Evolutionary conservation across 2,888 invertebrate genomes (phyloP).

Genomic region (Cistogaster globosa): DNA sequence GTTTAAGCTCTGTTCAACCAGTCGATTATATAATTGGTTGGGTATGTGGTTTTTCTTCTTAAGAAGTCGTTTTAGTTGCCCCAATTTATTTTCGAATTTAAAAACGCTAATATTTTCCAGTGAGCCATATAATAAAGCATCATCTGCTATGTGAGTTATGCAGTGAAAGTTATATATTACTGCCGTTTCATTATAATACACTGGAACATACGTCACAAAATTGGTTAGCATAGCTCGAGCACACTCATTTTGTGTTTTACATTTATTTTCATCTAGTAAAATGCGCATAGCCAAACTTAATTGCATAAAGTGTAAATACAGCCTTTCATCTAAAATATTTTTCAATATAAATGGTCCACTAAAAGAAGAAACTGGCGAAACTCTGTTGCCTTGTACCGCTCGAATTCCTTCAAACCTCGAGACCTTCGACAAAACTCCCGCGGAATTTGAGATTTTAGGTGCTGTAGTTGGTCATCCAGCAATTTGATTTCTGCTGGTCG

Average conservation of each 20-base stretch:
- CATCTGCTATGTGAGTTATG: slow-evolving; percentile 24
- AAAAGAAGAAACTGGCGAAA: slow-evolving; percentile 52
- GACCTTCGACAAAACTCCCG: slow-evolving; percentile 47
- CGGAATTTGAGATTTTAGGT: slow-evolving; percentile 41
- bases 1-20: too few species aligned
- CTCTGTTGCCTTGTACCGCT: slow-evolving; percentile 49
- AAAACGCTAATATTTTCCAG: slow-evolving; percentile 42
- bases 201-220: slow-evolving; percentile 22
- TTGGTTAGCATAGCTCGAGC: slow-evolving; percentile 34
- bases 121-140: slow-evolving; percentile 50
- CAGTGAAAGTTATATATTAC: slow-evolving; percentile 49
- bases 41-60: slow-evolving; percentile 9
- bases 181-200: too few species aligned
- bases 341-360: slow-evolving; percentile 54
- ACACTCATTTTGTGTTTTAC: background rate
- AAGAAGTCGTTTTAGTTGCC: slow-evolving; percentile 44
- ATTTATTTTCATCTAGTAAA: too few species aligned
- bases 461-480: slow-evolving; percentile 21
- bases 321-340: slow-evolving; percentile 51
- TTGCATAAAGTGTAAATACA: slow-evolving; percentile 12
- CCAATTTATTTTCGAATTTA: slow-evolving; percentile 54
- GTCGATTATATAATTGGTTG: too few species aligned
- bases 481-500: too few species aligned
- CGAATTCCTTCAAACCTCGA: slow-evolving; percentile 47
- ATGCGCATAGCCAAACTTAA: too few species aligned